Base-by-base conservation (phyloP, 2,797 vertebrate genomes). In the Cynodonichthys magdalenae region DNA sequence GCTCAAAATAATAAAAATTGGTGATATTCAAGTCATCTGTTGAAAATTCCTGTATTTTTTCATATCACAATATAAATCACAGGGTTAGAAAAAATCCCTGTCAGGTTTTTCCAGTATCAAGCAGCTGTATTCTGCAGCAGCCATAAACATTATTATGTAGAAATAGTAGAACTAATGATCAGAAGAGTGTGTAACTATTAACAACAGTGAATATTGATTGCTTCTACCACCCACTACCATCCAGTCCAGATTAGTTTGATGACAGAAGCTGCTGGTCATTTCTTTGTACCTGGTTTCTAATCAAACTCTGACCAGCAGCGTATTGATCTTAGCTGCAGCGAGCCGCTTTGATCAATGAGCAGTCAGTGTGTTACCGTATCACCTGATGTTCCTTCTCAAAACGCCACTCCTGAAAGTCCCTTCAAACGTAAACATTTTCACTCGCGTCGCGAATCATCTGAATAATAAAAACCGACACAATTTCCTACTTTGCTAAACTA, bases 231-330 rank as follows among this genome's bases (percentile, higher is more conserved):
- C 36, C 1, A 14, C 36, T 12, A 15, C 5, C 53, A 45, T 41
- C 47, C 27, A n/a, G 49, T 15, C 6, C 6, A 53, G 24, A 24
- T 31, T 61, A 10, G 18, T 61, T 19, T 60, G 44, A 50, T 41
- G 53, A n/a, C 39, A 44, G 46, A 61, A 55, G 44, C 63, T 51
- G 19, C 20, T 24, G 36, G 11, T 49, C 15, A 44, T 36, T 59
- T 62, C 24, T 60, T 9, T 17, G 24, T 17, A 12, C 15, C 3
- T 36, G 27, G 0, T 44, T 45, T 17, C 47, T 42, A 49, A 39
- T 56, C 31, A 64, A 8, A 55, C n/a, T 50, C 15, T 41, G 20
- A 50, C 36, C 20, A 51, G 41, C 15, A 54, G 34, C 2, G 19
- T 4, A 58, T 34, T 52, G 31, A 69, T 58, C 20, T 53, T 7